Evolutionary conservation across 2,888 invertebrate species (phyloP).

Genomic region (Xanthostigma xanthostigma): DNA sequence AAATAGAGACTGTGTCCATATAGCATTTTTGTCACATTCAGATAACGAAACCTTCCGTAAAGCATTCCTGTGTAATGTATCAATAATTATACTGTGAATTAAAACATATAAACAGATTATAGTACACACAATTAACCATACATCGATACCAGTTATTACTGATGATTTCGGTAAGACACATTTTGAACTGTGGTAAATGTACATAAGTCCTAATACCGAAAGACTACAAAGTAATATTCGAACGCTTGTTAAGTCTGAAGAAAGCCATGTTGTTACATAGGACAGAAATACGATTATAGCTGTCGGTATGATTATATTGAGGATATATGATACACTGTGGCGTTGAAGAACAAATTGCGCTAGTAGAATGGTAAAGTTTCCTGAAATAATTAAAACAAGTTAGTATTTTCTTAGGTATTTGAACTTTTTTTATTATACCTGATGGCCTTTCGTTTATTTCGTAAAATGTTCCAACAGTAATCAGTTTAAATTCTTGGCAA

Average conservation of each 20-base stretch:
- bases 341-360: slow-evolving; percentile 15
- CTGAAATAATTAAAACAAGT: slow-evolving; percentile 13
- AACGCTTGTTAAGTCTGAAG: background rate
- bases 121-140: background rate
- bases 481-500: slow-evolving; percentile 16
- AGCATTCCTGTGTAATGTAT: background rate
- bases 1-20: background rate
- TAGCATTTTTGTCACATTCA: background rate
- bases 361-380: slow-evolving; percentile 17
- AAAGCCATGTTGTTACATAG: slow-evolving; percentile 16
- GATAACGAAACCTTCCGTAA: background rate
- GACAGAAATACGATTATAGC: slow-evolving; percentile 14
- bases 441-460: slow-evolving; percentile 16
- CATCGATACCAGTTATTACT: background rate
- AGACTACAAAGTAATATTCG: background rate
- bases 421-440: slow-evolving; percentile 11
- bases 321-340: slow-evolving; percentile 13
- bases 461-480: slow-evolving; percentile 14
- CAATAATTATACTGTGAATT: background rate
- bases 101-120: background rate
- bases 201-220: background rate
- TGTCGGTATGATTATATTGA: slow-evolving; percentile 16
- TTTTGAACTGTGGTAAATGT: background rate
- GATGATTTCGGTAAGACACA: background rate
- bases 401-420: background rate